Base-by-base conservation (phyloP, 2,888 invertebrate genomes). In the Celastrina argiolus region DNA sequence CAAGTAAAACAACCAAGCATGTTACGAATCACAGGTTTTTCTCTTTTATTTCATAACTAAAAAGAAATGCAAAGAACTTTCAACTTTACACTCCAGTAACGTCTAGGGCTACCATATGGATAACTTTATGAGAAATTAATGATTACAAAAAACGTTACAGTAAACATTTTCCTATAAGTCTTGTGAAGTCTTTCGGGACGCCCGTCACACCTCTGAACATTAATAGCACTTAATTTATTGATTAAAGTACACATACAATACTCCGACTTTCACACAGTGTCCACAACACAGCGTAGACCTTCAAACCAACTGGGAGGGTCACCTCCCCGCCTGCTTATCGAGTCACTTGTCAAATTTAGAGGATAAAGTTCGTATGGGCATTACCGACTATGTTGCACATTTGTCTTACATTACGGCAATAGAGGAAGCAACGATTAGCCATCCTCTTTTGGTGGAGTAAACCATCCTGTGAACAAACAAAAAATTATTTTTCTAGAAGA, bases 361-460 rank as follows among this genome's bases (percentile, higher is more conserved):
- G 73, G 76, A 75, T 70, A 69, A 71, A 78, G 73, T 77, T 76
- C 78, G 72, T 69, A 75, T 79, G 84, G 88, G 87, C 87, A 84
- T 83, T 79, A 78, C 77, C 78, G 78, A 81, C 78, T 72, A 71
- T 79, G 79, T 78, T 81, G 81, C 86, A 84, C 85, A 81, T 81
- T 85, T 85, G 82, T 85, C 84, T 85, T 87, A 81, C 75, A 73
- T 78, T 80, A 80, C 74, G 74, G 77, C 78, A 69, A 70, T 18
- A 22, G 36, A 36, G 39, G 61, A 64, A 68, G 71, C 75, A 72
- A 65, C 71, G 78, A 82, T 95, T 96, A 97, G 92, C 97, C 97
- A 90, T 97, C 97, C 92, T 96, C 97, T 86, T 97, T 97, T 36
- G 97, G 97, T 66, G 97, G 97, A 78, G 97, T 97, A 86, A 96